Base-by-base conservation (phyloP, 2,888 invertebrate genomes). In the Ischnura elegans region DNA sequence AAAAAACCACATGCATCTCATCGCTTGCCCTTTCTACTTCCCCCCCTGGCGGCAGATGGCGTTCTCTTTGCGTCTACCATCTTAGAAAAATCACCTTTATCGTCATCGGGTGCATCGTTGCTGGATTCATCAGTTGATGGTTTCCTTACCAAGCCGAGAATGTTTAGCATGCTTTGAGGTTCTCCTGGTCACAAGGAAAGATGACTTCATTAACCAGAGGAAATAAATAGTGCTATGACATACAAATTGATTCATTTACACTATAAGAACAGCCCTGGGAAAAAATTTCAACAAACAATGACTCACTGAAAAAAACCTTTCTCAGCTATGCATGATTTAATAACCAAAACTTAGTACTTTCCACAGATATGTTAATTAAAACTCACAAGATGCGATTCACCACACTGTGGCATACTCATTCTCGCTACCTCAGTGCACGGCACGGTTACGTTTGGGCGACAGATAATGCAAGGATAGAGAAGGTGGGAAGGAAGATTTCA, bases 151-250 rank as follows among this genome's bases (percentile, higher is more conserved):
- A 97, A 95, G 4, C 97, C 97, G 87, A 97, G 95, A 95, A 97
- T 96, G 95, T 97, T 97, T 93, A 97, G 95, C 97, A 97, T 97
- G 95, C 97, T 96, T 94, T 96, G 96, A 87, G 97, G 96, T 16
- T 94, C 95, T 90, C 93, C 93, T 90, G 21, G 55, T 76, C 84
- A 76, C 10, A 90, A 47, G 42, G 51, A 47, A 55, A 90, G 90
- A 36, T 61, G 29, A n/a, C 51, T 42, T 29, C 55, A 45, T 66
- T 90, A 90, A 90, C 66, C 66, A 76, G 29, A 4, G 29, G 66
- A 36, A 29, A 76, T 29, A 76, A 29, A 76, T 29, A 76, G 66
- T 76, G 25, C 4, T 29, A 36, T 76, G 36, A 6, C 10, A 6
- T 36, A 76, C 29, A 16, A 76, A 76, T 36, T 76, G 76, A 36